A percentile compares a stretch with the other conserved stretches of the same genome.
These are phyloP conservation scores for Trichoplusia ni DNA, from an alignment of 1,140 invertebrate genomes.

Conservation along the genomic window DNA sequence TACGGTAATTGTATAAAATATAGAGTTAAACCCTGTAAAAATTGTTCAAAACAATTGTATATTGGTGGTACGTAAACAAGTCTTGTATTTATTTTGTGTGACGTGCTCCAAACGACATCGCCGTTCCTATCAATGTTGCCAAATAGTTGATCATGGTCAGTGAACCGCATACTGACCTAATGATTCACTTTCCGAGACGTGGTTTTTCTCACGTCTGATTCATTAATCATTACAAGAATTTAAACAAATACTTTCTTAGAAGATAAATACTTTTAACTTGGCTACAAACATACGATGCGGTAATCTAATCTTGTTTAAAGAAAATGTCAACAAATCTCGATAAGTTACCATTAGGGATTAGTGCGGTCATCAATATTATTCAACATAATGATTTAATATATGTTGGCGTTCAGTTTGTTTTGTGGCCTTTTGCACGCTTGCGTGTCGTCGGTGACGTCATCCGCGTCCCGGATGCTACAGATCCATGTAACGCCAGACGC, in stretches of 20 bases:
- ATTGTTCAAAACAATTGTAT: too few species aligned
- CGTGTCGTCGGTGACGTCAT: constrained; percentile 21
- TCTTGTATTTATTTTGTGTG: neutral
- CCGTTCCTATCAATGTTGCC: neutral
- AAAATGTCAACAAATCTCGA: constrained; percentile 40
- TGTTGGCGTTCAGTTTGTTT: constrained; percentile 15
- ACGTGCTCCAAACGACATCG: constrained; percentile 17
- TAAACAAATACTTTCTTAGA: too few species aligned
- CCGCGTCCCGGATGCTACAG: constrained; percentile 34
- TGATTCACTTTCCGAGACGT: too few species aligned
- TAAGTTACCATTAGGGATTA: constrained; percentile 24
- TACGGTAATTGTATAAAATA: too few species aligned
- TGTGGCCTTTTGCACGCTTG: constrained; percentile 2
- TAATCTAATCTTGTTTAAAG: constrained; percentile 36
- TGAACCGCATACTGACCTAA: neutral
- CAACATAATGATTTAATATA: neutral
- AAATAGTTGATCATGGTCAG: constrained; percentile 28
- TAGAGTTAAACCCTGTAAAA: too few species aligned
- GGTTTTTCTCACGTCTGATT: too few species aligned
- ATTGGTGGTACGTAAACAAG: constrained; percentile 1
- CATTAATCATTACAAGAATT: too few species aligned
- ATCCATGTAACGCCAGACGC: constrained; percentile 22
- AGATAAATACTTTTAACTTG: too few species aligned
- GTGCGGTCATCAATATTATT: constrained; percentile 3
- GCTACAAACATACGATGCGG: neutral